Evolutionary conservation across 1,140 invertebrate species (phyloP), one percentile per base, ranked within the genome.

Genomic region (Drosophila sturtevanti): DNA sequence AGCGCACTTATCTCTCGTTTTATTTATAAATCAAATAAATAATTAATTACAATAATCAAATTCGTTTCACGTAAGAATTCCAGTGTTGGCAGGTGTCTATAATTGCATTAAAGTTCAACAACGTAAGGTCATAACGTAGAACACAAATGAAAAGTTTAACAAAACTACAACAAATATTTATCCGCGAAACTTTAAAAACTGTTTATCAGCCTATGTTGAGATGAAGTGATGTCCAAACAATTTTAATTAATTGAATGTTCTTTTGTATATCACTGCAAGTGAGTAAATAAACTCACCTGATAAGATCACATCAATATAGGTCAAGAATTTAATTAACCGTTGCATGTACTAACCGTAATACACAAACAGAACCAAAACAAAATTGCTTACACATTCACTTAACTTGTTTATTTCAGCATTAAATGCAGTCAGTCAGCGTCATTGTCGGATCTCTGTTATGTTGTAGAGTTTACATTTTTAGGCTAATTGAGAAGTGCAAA

Each of bases 311-410:
- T 27, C 12, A 18, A 86, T 73, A 73, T 81, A 60, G 81, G 81
- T 85, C 81, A 85, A 77, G 74, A 77, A 65, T 71, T 74, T 60
- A 74, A 78, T 63, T 63, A 81, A 48, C 16, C 52, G 52, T 37
- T 35, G 38, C 51, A 63, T 52, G 41, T 56, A 66, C 72, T 67
- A 68, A 63, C 72, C 66, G 35, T 61, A 31, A 55, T 18, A 31
- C 18, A 16, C n/a, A 61, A 60, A 24, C 22, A 38, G 31, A 61
- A 44, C 14, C n/a, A 31, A 10, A 12, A 24, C 2, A 44, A 59
- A 11, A 2, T 38, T 61, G 38, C 37, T 41, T 61, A 24, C 22
- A 35, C 3, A 74, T 71, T 52, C 22, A 74, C 55, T 62, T 70
- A 31, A 31, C 27, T 31, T 31, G 6, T 4, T 24, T 24, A 4